Evolutionary conservation across 2,888 invertebrate genomes (phyloP).

Genomic region (Eupithecia subfuscata): DNA sequence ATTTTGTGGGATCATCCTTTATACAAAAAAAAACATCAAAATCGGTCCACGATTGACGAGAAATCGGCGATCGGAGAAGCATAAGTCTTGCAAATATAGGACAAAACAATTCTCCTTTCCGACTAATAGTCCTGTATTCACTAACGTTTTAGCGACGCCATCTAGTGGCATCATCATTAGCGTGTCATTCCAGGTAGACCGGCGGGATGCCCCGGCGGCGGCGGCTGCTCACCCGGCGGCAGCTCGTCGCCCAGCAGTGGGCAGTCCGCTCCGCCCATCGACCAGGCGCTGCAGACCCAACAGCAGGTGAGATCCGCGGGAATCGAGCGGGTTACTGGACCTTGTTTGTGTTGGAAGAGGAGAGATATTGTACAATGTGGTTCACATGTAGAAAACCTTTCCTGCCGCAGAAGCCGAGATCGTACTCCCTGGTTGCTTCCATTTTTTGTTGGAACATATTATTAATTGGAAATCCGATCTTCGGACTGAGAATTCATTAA

Average conservation of each 20-base stretch:
- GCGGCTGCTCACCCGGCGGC: slow-evolving; percentile 51
- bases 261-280: slow-evolving; percentile 43
- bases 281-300: slow-evolving; percentile 46
- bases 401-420: neutral
- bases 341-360: neutral
- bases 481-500: no score
- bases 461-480: no score
- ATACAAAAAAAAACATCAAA: no score
- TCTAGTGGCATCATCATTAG: neutral
- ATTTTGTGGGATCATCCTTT: no score
- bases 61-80: neutral
- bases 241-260: slow-evolving; percentile 55
- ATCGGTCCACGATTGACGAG: neutral
- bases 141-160: neutral
- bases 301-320: slow-evolving; percentile 5
- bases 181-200: slow-evolving; percentile 11
- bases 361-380: neutral
- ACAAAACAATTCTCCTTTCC: no score
- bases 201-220: slow-evolving; percentile 32
- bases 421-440: neutral
- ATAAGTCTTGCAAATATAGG: neutral
- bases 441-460: no score
- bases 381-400: neutral
- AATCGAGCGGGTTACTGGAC: neutral
- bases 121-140: no score